These are phyloP conservation scores for Xanthorhoe designata DNA, from an alignment of 2,888 invertebrate species.

Conservation along the genomic window DNA sequence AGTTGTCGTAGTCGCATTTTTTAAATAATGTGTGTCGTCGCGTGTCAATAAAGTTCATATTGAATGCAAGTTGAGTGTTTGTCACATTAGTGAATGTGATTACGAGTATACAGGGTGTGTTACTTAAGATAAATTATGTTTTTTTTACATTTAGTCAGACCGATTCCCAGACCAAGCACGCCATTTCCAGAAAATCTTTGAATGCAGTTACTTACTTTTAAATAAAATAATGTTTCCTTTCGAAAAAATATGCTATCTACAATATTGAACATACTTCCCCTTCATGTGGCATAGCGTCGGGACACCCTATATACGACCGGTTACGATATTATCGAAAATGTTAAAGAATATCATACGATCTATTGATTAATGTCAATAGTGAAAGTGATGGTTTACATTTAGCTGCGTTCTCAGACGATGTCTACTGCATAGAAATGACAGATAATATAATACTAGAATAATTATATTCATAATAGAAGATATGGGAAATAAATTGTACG, in stretches of 20 bases:
- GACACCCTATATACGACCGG: too few species aligned
- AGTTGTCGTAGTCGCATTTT: background rate
- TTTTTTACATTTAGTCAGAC: too few species aligned
- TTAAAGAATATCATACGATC: background rate
- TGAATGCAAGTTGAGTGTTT: slow-evolving; percentile 7
- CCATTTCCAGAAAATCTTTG: background rate
- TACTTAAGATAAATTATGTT: too few species aligned
- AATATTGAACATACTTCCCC: too few species aligned
- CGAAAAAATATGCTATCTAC: too few species aligned
- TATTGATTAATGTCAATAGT: background rate
- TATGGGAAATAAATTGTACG: background rate
- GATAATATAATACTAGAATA: too few species aligned
- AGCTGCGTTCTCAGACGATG: background rate
- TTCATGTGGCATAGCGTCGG: too few species aligned
- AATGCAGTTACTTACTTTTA: background rate
- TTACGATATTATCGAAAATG: background rate
- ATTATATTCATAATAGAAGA: too few species aligned
- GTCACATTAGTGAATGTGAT: slow-evolving; percentile 6
- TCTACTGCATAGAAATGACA: background rate
- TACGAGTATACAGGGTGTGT: background rate
- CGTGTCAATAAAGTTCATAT: slow-evolving; percentile 11
- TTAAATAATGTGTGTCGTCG: slow-evolving; percentile 3
- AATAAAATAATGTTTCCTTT: too few species aligned
- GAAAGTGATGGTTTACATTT: background rate
- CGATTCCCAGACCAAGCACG: background rate